Evolutionary conservation across 2,888 invertebrate species (phyloP).

Genomic region (Phortica magna): DNA sequence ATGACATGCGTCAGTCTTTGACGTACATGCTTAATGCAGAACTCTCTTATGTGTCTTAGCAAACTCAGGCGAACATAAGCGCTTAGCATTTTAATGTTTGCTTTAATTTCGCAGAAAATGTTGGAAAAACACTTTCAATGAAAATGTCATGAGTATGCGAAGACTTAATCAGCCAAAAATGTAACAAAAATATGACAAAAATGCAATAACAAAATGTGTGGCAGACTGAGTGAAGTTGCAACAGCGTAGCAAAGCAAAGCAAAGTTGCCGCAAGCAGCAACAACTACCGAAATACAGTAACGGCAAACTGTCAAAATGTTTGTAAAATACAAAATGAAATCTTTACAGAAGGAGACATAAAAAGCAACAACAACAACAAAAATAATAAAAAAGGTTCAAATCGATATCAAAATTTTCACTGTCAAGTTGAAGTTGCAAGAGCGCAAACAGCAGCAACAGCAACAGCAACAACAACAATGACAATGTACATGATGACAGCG

Average conservation of each 20-base stretch:
- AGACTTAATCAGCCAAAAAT: neutral
- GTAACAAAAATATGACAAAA: neutral
- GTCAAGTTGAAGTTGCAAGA: slow-evolving; percentile 16
- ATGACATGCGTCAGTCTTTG: no score
- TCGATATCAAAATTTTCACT: slow-evolving; percentile 2
- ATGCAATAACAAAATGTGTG: neutral
- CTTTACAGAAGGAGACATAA: neutral
- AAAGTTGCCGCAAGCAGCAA: no score
- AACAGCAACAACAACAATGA: neutral
- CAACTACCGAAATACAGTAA: no score
- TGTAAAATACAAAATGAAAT: neutral
- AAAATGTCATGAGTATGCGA: neutral
- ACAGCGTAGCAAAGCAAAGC: no score
- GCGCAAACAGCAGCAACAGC: neutral
- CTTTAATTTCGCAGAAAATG: no score
- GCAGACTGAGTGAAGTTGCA: no score
- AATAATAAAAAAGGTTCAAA: neutral
- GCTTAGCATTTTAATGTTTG: no score
- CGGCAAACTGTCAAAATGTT: slow-evolving; percentile 19
- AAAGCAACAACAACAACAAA: neutral
- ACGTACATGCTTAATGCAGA: no score
- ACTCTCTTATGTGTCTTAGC: no score
- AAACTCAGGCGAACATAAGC: no score
- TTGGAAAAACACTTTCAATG: neutral
- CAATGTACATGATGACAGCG: neutral